phyloP scores from a whole-genome alignment of 2,797 vertebrate species.

The Falco columbarius region DNA sequence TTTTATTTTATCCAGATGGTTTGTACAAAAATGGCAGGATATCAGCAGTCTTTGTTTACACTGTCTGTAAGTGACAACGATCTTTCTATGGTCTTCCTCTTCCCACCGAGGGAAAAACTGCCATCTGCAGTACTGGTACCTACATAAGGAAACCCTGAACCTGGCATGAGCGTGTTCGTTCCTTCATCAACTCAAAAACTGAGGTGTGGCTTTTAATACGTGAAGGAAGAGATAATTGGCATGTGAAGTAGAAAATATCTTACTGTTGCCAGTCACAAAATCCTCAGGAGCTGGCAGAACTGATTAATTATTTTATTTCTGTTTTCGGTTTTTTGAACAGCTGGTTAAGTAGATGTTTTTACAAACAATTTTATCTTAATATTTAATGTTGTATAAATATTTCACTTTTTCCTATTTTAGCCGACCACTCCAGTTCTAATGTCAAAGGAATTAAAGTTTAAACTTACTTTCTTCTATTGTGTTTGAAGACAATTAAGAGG shows the following conservation, averaged over 20 bases:
- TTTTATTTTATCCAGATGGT: not conserved
- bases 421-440: not conserved
- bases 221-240: not conserved
- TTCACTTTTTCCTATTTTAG: not conserved
- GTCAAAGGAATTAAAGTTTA: not conserved
- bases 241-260: not conserved
- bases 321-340: not conserved
- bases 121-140: not conserved
- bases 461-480: not conserved
- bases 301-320: constrained; percentile 14
- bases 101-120: not conserved
- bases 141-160: not conserved
- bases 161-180: not conserved
- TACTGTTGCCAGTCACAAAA: not conserved
- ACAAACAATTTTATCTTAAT: not conserved
- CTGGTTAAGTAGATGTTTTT: not conserved
- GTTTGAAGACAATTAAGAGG: not conserved
- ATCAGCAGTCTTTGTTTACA: not conserved
- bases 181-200: not conserved
- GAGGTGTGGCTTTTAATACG: not conserved
- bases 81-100: not conserved
- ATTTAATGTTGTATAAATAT: not conserved
- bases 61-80: not conserved
- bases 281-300: not conserved
- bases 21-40: not conserved